Evolutionary conservation across 2,888 invertebrate species (phyloP), one percentile per base, ranked within the genome.

Genomic region (Coelopa pilipes): DNA sequence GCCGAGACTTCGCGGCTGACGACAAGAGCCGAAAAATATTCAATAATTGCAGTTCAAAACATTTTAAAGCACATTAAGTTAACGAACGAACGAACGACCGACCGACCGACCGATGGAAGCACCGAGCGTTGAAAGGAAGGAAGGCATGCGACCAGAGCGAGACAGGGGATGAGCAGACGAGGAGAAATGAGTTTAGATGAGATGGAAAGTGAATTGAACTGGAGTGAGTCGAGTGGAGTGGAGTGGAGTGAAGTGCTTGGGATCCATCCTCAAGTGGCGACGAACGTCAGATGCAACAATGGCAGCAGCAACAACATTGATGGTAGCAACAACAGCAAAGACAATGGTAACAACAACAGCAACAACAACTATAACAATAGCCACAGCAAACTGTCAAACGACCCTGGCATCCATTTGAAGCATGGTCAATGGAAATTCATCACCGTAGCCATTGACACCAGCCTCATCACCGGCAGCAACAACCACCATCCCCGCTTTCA

Each of bases 341-440:
- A 53, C n/a, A 53, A n/a, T 9, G 10, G 4, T 9, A 15, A 53
- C 3, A 4, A 11, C 4, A 53, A 53, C 10, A 53, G 10, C 53
- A 5, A 53, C 34, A 53, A 53, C 53, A n/a, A 15, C 53, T 4
- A 34, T 7, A 34, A n/a, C 53, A 5, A 53, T 53, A 53, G 4
- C n/a, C 53, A 53, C 2, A 34, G 1, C 60, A 70, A 57, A 65
- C 34, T 65, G 70, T 9, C 70, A 70, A n/a, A 66, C 24, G 70
- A 46, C 70, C 74, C 66, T 71, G 70, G 67, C 66, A 67, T 66
- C 70, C 66, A 74, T 70, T 74, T 47, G 55, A 24, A 19, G 60
- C 21, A 21, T 60, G 60, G 60, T 60, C 60, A 60, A 60, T 60
- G 60, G 13, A n/a, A 60, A 60, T 21, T 60, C 49, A 19, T 46